Base-by-base conservation (phyloP, 2,888 invertebrate species). In the Scrobipalpa costella region DNA sequence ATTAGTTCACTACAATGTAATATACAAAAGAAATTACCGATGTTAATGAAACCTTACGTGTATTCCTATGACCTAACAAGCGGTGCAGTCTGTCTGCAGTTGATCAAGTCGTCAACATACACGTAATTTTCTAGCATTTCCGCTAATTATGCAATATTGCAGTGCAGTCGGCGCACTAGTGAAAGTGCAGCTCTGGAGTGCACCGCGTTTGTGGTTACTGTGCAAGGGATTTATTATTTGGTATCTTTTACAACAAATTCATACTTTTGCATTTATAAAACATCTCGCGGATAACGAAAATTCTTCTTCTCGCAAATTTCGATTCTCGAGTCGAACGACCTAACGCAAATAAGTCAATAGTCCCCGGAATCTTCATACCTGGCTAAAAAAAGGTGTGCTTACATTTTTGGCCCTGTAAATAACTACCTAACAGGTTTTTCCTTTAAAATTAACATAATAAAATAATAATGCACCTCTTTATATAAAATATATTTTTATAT, bases 61-160 rank as follows among this genome's bases (percentile, higher is more conserved):
- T 7, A 7, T n/a, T 3, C 5, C n/a, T 44, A 44, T 44, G 44
- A 44, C 44, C 44, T 44, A 44, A 44, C 44, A 15, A 15, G 44
- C 44, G 36, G 49, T 49, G 9, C 13, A 34, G 27, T 34, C 2
- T 34, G 59, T 5, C 21, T 55, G 40, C 19, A 58, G 17, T 38
- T 36, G 21, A 40, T 58, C 58, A 38, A 40, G 38, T 40, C 58
- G 21, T 57, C 73, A 72, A 74, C 72, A 73, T 76, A 73, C n/a
- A n/a, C 76, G 73, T 67, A 69, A 77, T 84, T 86, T 86, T 81
- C 83, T 81, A 83, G 84, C 75, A 71, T 72, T 83, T 87, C 87
- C 87, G 78, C 71, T 72, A 76, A 81, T 86, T 83, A 77, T 77
- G 73, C 74, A 79, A 78, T 21, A 21, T n/a, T 34, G 33, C 64